Evolutionary conservation across 2,888 invertebrate species (phyloP).

Genomic region (Hydrotaea diabolus): DNA sequence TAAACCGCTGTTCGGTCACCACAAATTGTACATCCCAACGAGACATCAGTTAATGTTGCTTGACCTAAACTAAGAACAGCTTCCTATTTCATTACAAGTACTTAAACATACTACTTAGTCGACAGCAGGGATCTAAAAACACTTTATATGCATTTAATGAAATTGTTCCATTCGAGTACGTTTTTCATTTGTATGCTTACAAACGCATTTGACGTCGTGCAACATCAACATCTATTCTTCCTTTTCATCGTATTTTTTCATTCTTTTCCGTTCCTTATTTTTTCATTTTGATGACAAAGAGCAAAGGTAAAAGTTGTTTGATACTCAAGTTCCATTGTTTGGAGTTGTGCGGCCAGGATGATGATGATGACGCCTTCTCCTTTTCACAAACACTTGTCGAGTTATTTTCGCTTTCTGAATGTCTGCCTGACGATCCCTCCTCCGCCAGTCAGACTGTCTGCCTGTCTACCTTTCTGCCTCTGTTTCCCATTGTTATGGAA

Average conservation of each 20-base stretch:
- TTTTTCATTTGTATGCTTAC: background rate
- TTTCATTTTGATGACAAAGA: constrained; percentile 16
- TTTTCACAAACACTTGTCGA: background rate
- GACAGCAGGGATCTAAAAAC: background rate
- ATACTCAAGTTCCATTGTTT: background rate
- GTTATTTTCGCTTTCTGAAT: background rate
- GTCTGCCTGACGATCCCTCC: background rate
- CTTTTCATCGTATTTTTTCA: background rate
- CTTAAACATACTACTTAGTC: no score
- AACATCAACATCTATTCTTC: background rate
- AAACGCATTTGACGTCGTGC: background rate
- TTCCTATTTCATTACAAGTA: no score
- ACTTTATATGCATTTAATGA: background rate
- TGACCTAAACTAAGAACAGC: no score
- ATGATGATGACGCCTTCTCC: background rate
- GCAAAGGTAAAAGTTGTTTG: constrained; percentile 1
- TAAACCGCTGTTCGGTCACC: no score
- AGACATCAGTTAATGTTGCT: no score
- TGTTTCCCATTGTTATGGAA: background rate
- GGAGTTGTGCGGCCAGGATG: background rate
- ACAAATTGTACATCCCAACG: no score
- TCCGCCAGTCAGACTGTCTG: background rate
- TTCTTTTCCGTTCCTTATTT: background rate
- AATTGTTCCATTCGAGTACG: background rate
- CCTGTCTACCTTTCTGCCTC: background rate